Base-by-base conservation (phyloP, 2,797 vertebrate genomes). In the Liparis tanakae region DNA sequence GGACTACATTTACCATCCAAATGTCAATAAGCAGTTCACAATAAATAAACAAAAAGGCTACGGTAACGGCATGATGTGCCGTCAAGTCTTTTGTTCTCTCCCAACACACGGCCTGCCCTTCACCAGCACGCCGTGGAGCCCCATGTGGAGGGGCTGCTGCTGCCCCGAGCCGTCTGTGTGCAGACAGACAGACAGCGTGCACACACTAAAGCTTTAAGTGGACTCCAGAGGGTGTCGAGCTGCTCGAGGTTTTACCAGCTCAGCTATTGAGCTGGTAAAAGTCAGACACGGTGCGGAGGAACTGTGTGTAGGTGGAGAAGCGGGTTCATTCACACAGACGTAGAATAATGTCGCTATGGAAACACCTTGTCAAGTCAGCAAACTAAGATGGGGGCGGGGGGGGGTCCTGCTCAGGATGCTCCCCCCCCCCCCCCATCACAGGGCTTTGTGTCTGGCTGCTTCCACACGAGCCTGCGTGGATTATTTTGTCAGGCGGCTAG, bases 391-490 rank as follows among this genome's bases (percentile, higher is more conserved):
- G 2, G 25, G 2, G 25, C 4, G 25, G 25, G 25, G 30, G 61
- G 61, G 25, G 56, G 54, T 82, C 81, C 80, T 70, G 80, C 78
- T 68, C 66, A 68, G 84, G 82, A 91, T 82, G 83, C 85, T 71
- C 67, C 66, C 48, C 81, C 70, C 62, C 69, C 67, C 66, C 48
- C 81, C 70, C 62, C 69, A 65, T 85, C 70, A 64, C 60, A 46
- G 56, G 76, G 80, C 87, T 92, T 91, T 91, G 85, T 90, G 90
- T 90, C 84, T 84, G 85, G 78, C 64, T 81, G 80, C 85, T 82
- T 65, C 78, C 73, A 88, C 72, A 46, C 50, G 6, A 15, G 70
- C 77, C 70, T 9, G 77, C 2, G 0, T 74, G 78, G 88, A 92
- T 88, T 85, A 89, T 86, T 87, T 70, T 69, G 72, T 81, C 83